phyloP scores from a whole-genome alignment of 2,797 vertebrate genomes.

The Bucorvus abyssinicus region DNA sequence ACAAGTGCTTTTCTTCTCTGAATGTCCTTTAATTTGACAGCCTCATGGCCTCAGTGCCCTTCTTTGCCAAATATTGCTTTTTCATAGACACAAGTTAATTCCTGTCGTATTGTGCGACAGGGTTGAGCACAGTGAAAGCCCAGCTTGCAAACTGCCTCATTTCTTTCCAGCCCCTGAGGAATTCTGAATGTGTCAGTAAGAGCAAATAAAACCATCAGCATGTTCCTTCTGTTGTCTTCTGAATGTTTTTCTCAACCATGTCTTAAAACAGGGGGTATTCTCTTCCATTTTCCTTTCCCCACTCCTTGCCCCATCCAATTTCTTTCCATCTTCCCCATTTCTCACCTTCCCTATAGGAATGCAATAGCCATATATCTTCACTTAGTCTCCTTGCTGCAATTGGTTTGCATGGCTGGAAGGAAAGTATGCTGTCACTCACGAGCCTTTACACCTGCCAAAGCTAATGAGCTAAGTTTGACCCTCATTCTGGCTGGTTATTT shows the following conservation, averaged over 20 bases:
- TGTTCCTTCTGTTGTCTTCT: constrained; percentile 12
- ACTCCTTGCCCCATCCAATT: not conserved
- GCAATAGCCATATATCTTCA: not conserved
- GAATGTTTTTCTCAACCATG: not conserved
- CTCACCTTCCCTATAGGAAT: not conserved
- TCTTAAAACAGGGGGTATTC: not conserved
- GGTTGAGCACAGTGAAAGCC: not conserved
- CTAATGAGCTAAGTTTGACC: not conserved
- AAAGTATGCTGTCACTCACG: not conserved
- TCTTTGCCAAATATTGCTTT: constrained; percentile 44
- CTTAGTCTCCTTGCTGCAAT: not conserved
- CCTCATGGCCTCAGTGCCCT: not conserved
- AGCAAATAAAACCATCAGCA: constrained; percentile 23
- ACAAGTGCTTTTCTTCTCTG: not conserved
- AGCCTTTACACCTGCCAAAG: constrained; percentile 28
- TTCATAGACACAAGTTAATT: constrained; percentile 44
- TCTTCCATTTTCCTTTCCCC: not conserved
- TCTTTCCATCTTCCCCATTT: not conserved
- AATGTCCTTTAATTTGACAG: constrained; percentile 31
- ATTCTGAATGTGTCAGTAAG: constrained; percentile 30
- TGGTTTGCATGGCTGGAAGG: constrained; percentile 1
- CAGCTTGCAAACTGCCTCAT: constrained; percentile 7
- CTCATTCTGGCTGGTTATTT: not conserved
- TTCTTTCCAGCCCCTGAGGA: constrained; percentile 21
- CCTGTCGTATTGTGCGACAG: not conserved